These are phyloP conservation scores for Sepiola atlantica DNA, from an alignment of 2,888 invertebrate species.

Conservation along the genomic window DNA sequence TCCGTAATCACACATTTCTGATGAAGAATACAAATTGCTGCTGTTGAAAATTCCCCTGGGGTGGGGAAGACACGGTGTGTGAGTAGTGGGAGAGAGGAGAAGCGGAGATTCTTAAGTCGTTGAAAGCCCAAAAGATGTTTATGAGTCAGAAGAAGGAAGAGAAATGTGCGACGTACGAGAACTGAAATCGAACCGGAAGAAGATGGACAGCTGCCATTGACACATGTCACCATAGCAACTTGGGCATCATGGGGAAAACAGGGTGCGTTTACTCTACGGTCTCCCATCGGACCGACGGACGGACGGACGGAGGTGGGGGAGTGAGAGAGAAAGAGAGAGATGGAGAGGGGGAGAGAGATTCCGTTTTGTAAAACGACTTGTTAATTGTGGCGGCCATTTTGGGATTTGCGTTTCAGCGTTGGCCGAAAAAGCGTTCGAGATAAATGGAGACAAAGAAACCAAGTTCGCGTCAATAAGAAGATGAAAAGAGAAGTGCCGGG, in stretches of 20 bases:
- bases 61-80: no score
- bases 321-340: no score
- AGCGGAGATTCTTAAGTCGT: neutral
- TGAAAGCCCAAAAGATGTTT: neutral
- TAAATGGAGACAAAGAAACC: neutral
- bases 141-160: neutral
- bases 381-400: slow-evolving; percentile 12
- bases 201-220: neutral
- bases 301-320: no score
- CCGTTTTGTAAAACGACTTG: slow-evolving; percentile 19
- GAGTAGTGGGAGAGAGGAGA: neutral
- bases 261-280: neutral
- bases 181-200: neutral
- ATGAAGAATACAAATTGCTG: slow-evolving; percentile 32
- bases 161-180: neutral
- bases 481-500: neutral
- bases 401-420: neutral
- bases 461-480: neutral
- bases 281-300: neutral
- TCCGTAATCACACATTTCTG: slow-evolving; percentile 16
- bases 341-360: neutral
- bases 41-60: neutral
- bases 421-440: neutral
- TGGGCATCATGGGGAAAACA: neutral
- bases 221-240: neutral